phyloP scores from a whole-genome alignment of 2,113 vertebrate species.

The Otolemur garnettii region DNA sequence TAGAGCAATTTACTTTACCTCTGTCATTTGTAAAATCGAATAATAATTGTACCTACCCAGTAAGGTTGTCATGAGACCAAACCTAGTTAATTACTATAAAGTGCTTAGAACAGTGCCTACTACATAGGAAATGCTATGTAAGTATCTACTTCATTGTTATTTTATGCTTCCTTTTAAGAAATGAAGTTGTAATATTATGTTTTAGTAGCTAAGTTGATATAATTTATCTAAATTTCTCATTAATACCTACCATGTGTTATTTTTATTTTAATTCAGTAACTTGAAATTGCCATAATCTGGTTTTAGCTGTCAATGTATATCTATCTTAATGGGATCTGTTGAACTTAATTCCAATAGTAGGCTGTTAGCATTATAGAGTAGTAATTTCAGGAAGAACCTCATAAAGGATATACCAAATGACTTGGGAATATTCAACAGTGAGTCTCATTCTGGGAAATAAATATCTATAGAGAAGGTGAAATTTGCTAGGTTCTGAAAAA shows the following conservation, averaged over 20 bases:
- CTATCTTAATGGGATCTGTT: neutral
- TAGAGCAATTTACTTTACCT: neutral
- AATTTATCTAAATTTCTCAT: constrained; percentile 27
- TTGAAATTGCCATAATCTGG: constrained; percentile 23
- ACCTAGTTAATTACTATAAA: constrained; percentile 22
- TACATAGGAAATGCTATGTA: neutral
- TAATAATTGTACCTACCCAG: neutral
- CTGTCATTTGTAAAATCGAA: constrained; percentile 1
- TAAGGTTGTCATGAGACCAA: neutral
- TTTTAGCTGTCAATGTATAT: neutral
- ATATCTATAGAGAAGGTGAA: constrained; percentile 6
- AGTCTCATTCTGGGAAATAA: constrained; percentile 39
- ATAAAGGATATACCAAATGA: neutral
- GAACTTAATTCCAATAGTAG: neutral
- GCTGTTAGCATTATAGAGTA: neutral
- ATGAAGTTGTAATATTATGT: neutral
- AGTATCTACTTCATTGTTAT: neutral
- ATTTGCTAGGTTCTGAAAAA: neutral
- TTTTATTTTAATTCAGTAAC: constrained; percentile 31
- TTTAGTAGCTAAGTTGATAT: constrained; percentile 56
- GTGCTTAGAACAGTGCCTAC: neutral
- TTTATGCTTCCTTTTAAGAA: constrained; percentile 60
- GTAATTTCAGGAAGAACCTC: neutral
- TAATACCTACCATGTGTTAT: neutral
- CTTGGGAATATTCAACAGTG: constrained; percentile 27